Evolutionary conservation across 2,888 invertebrate genomes (phyloP).

Genomic region (Sinopyrophorus schimmeli): DNA sequence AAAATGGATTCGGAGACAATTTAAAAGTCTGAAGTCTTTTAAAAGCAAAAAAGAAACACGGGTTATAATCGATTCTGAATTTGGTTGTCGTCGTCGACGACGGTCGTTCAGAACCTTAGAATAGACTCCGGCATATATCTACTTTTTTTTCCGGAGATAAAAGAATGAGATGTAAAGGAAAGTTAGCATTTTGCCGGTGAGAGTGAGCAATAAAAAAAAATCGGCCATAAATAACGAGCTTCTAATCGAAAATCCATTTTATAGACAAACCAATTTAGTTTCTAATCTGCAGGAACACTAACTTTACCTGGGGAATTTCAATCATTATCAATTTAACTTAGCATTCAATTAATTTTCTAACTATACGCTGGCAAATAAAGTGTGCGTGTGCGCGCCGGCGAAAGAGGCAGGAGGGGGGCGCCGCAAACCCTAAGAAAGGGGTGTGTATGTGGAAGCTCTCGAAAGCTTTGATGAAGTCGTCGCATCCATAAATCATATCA

Average conservation of each 20-base stretch:
- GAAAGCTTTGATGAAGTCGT: slow-evolving; percentile 6
- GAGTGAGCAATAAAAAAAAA: not conserved
- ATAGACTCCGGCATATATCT: not conserved
- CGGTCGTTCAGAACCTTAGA: slow-evolving; percentile 4
- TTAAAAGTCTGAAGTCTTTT: too few species aligned
- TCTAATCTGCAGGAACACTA: slow-evolving; percentile 1
- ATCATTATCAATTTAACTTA: slow-evolving; percentile 7
- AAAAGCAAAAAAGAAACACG: slow-evolving; percentile 11
- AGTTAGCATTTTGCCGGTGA: slow-evolving; percentile 1
- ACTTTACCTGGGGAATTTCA: slow-evolving; percentile 5
- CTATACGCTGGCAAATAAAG: too few species aligned
- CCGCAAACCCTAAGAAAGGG: slow-evolving; percentile 3
- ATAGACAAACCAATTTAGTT: not conserved
- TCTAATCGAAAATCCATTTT: slow-evolving; percentile 9
- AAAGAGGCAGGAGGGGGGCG: not conserved
- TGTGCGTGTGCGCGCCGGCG: too few species aligned
- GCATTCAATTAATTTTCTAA: slow-evolving; percentile 8
- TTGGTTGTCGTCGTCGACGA: too few species aligned
- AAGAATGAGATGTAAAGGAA: not conserved
- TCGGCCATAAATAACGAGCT: not conserved
- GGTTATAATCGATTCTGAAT: slow-evolving; percentile 11
- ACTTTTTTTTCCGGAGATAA: not conserved
- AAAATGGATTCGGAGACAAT: too few species aligned
- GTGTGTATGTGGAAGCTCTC: not conserved
- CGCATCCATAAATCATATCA: slow-evolving; percentile 15